A percentile compares a stretch with the other conserved stretches of the same genome.
Evolutionary conservation across 2,797 vertebrate species (phyloP).

Genomic region (Lophotriccus pileatus): DNA sequence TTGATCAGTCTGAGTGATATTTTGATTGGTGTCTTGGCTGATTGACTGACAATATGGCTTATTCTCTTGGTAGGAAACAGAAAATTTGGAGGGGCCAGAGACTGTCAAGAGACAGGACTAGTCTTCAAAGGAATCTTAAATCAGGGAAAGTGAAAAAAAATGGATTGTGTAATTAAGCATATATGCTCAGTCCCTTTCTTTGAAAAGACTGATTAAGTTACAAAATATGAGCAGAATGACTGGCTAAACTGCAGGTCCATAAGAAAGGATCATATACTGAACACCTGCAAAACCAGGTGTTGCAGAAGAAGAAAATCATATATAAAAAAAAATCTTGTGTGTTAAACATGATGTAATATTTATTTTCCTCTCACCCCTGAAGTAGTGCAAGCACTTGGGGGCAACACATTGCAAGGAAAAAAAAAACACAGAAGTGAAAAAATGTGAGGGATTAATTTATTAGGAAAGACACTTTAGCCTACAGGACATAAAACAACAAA

Average conservation of each 20-base stretch:
- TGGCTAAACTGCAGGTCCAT: background rate
- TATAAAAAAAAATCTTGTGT: background rate
- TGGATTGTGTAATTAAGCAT: background rate
- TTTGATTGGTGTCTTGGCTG: background rate
- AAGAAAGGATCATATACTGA: background rate
- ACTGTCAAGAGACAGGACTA: background rate
- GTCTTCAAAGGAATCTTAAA: background rate
- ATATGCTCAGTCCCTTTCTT: background rate
- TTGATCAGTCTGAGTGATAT: accelerated
- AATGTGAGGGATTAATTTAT: background rate
- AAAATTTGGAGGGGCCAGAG: background rate
- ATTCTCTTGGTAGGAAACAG: background rate
- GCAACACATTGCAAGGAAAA: background rate
- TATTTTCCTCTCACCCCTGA: background rate
- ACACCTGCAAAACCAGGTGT: background rate
- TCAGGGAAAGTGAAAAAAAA: background rate
- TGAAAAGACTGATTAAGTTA: background rate
- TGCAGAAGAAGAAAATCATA: background rate
- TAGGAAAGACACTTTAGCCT: background rate
- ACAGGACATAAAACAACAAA: background rate
- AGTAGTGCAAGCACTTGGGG: background rate
- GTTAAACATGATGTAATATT: background rate
- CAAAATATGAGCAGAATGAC: background rate
- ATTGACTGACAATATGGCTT: background rate
- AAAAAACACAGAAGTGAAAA: background rate